phyloP scores from a whole-genome alignment of 2,113 vertebrate genomes.

The Falcunculus frontatus region DNA sequence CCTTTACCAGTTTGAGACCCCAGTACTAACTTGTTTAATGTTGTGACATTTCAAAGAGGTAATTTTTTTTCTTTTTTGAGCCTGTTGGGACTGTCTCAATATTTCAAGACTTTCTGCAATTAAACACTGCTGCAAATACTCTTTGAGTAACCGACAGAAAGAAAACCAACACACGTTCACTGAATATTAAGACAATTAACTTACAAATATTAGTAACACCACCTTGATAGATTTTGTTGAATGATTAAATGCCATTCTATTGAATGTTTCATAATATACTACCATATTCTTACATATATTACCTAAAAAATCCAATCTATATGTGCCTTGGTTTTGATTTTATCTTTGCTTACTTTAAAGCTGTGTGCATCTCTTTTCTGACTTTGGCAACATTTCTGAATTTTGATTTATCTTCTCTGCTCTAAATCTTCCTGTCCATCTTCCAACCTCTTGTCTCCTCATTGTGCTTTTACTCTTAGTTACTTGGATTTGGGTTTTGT shows the following conservation, averaged over 20 bases:
- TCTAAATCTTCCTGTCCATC: background rate
- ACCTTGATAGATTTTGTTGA: background rate
- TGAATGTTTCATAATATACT: background rate
- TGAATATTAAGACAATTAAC: background rate
- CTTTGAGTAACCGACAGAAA: background rate
- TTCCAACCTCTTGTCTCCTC: background rate
- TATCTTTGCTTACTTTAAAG: background rate
- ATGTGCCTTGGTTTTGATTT: background rate
- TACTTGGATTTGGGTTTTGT: background rate
- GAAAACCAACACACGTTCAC: rapidly evolving
- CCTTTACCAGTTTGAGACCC: background rate
- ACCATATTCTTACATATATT: background rate
- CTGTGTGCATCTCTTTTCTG: background rate
- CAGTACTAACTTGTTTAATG: background rate
- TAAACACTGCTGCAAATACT: background rate
- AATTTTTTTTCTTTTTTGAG: background rate
- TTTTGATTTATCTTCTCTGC: background rate
- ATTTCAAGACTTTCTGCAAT: background rate
- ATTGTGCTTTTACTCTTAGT: background rate
- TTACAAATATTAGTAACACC: background rate
- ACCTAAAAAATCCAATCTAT: background rate
- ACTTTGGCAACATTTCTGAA: background rate
- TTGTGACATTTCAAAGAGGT: background rate
- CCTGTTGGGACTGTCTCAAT: background rate
- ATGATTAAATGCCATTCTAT: background rate